Evolutionary conservation across 2,888 invertebrate species (phyloP).

Genomic region (Aricia artaxerxes): DNA sequence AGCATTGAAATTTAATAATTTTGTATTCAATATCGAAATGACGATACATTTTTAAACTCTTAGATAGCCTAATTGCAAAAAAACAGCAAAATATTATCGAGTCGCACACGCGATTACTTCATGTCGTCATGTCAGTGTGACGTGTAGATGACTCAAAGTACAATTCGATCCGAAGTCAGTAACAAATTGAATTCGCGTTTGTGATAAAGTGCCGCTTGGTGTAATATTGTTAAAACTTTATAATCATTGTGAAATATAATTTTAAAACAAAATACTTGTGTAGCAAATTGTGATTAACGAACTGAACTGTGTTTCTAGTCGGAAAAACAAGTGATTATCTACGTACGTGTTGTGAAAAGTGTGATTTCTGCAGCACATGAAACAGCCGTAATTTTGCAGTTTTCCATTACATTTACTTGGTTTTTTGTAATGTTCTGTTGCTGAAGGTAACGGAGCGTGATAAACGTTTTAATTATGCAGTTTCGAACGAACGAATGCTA

Average conservation of each 20-base stretch:
- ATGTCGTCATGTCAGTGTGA: conserved; percentile 59
- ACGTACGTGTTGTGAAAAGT: conserved; percentile 36
- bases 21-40: too few species aligned
- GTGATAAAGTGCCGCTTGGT: conserved; percentile 59
- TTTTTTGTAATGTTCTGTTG: conserved; percentile 58
- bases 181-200: conserved; percentile 58
- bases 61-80: background rate
- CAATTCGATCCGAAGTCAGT: conserved; percentile 71
- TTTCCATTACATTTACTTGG: conserved; percentile 59
- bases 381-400: conserved; percentile 50
- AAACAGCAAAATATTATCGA: background rate
- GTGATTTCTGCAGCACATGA: conserved; percentile 41
- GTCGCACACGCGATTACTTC: conserved; percentile 45
- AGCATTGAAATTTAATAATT: too few species aligned
- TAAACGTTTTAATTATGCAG: conserved; percentile 54
- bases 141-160: conserved; percentile 56
- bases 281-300: conserved; percentile 42
- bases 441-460: conserved; percentile 61
- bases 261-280: conserved; percentile 27
- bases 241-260: conserved; percentile 50
- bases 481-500: conserved; percentile 43
- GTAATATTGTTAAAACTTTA: conserved; percentile 49
- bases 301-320: conserved; percentile 37
- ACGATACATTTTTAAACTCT: too few species aligned
- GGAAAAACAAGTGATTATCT: conserved; percentile 28